Evolutionary conservation across 2,888 invertebrate genomes (phyloP).

Genomic region (Plagodis pulveraria): DNA sequence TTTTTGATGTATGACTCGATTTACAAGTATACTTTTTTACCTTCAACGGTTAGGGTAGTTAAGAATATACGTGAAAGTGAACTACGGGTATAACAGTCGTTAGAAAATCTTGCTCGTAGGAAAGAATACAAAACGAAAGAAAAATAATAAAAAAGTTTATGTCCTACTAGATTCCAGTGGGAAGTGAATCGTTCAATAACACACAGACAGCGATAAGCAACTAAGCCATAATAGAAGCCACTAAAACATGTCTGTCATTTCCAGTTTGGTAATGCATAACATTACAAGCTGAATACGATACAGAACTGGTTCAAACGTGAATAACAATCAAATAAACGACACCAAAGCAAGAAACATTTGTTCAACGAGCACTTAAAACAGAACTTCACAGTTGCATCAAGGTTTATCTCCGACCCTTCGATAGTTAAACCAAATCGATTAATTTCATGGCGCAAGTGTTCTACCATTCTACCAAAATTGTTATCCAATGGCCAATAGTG

Average conservation of each 20-base stretch:
- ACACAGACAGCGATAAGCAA: too few relatives aligned
- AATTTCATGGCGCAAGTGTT: conserved; percentile 49
- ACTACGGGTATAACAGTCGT: too few relatives aligned
- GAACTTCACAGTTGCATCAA: conserved; percentile 21
- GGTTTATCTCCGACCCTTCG: conserved; percentile 29
- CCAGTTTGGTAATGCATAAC: conserved; percentile 8
- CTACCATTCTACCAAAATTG: conserved; percentile 50
- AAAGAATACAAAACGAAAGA: too few relatives aligned
- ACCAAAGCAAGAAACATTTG: conserved; percentile 8
- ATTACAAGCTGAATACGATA: background rate
- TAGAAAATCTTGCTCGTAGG: too few relatives aligned
- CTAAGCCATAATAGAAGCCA: background rate
- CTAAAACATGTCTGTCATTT: conserved; percentile 15
- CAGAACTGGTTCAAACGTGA: conserved; percentile 13
- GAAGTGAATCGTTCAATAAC: too few relatives aligned
- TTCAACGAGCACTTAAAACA: conserved; percentile 24
- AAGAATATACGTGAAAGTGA: too few relatives aligned
- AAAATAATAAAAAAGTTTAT: too few relatives aligned
- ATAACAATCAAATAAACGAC: conserved; percentile 10
- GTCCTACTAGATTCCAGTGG: too few relatives aligned
- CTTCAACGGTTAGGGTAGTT: too few relatives aligned
- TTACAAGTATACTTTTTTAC: too few relatives aligned
- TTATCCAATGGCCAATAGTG: conserved; percentile 54
- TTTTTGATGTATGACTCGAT: too few relatives aligned
- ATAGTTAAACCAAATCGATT: conserved; percentile 37